phyloP scores from a whole-genome alignment of 92 coral and sea anemone species.

The Heliopora coerulea region DNA sequence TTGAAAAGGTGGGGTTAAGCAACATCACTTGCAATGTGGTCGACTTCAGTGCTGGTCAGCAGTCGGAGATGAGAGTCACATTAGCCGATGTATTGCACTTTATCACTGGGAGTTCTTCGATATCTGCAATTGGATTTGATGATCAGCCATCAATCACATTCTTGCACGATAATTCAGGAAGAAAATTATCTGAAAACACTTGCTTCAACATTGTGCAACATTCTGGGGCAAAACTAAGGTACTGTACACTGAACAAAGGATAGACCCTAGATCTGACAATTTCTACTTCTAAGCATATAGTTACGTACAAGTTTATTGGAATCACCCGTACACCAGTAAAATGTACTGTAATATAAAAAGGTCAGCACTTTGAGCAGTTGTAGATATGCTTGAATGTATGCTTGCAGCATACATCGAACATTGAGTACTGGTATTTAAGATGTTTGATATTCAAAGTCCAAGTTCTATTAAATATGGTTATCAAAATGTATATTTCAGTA shows the following conservation, averaged over 20 bases:
- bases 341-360: not conserved
- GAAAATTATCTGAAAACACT: conserved; percentile 37
- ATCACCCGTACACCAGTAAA: not conserved
- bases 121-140: conserved; percentile 47
- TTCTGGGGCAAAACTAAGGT: too few species aligned
- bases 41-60: conserved; percentile 33
- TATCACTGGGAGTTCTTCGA: conserved; percentile 37
- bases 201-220: conserved; percentile 35
- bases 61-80: conserved; percentile 38
- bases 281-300: too few species aligned
- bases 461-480: too few species aligned
- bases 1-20: conserved; percentile 45
- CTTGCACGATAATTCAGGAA: conserved; percentile 35
- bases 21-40: conserved; percentile 18
- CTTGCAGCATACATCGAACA: not conserved
- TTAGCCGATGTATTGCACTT: conserved; percentile 36
- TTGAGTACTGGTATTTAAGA: too few species aligned
- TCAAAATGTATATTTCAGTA: too few species aligned
- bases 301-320: too few species aligned
- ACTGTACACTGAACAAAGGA: too few species aligned
- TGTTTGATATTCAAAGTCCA: too few species aligned
- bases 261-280: too few species aligned
- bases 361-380: too few species aligned
- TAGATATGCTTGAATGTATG: not conserved
- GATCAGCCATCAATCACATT: conserved; percentile 36